These are phyloP conservation scores for Tapirus indicus DNA, from an alignment of 2,797 vertebrate species.

Conservation along the genomic window DNA sequence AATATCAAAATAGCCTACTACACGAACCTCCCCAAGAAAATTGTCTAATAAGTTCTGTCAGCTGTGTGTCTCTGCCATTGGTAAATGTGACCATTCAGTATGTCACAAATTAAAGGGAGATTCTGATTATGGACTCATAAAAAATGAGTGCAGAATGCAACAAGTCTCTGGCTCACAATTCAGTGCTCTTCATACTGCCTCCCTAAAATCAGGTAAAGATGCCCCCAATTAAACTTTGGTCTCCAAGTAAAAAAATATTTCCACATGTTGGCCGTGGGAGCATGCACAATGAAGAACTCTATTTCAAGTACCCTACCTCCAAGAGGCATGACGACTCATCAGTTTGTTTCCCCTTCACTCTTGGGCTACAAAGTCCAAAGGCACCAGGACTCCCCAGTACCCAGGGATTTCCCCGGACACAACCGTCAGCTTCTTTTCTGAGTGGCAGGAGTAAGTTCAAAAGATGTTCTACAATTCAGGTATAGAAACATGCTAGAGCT, in stretches of 20 bases:
- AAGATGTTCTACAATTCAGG: constrained; percentile 21
- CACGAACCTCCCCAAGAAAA: not conserved
- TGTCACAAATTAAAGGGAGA: constrained; percentile 7
- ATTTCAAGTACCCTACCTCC: not conserved
- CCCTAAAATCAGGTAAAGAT: not conserved
- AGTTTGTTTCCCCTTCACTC: not conserved
- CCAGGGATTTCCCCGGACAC: not conserved
- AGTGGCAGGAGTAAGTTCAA: not conserved
- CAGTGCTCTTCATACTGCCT: not conserved
- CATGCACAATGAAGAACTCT: not conserved
- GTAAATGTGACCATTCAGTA: not conserved
- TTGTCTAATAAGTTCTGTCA: not conserved
- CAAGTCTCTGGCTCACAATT: not conserved
- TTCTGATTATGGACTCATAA: not conserved
- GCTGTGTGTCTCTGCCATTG: not conserved
- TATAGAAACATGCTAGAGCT: not conserved
- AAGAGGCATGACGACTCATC: not conserved
- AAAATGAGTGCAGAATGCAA: not conserved
- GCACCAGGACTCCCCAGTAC: not conserved
- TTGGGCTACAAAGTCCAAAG: constrained; percentile 19
- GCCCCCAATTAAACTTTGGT: not conserved
- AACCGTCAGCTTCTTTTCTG: not conserved
- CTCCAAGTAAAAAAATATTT: constrained; percentile 3
- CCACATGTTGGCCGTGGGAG: not conserved
- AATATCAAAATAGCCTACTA: not conserved